Percentiles rank a stretch among this genome's conserved stretches.
Evolutionary conservation across 1,140 invertebrate species (phyloP).

Genomic region (Muscidifurax raptorellus): DNA sequence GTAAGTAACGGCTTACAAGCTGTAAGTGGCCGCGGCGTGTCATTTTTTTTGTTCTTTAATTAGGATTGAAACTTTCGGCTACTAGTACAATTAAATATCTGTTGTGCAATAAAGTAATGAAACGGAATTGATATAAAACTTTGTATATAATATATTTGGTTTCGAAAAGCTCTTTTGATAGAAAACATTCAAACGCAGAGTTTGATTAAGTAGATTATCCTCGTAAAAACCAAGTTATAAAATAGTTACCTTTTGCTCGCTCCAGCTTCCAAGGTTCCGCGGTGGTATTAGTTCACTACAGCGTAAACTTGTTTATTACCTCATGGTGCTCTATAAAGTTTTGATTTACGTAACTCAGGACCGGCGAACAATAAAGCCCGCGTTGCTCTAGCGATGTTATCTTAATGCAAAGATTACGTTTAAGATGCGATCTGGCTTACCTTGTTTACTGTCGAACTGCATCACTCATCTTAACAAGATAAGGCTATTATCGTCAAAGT

Average conservation of each 20-base stretch:
- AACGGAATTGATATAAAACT: too few species aligned
- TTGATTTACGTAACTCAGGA: neutral
- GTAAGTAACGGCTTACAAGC: too few species aligned
- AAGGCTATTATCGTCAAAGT: neutral
- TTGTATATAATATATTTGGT: too few species aligned
- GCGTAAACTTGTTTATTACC: neutral
- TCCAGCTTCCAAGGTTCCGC: too few species aligned
- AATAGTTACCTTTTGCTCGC: neutral
- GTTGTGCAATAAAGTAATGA: too few species aligned
- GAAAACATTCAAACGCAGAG: neutral
- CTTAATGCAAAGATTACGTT: neutral
- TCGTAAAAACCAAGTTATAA: neutral
- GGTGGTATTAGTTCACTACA: neutral
- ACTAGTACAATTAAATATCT: too few species aligned
- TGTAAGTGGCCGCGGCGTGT: too few species aligned
- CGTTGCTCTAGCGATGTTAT: neutral
- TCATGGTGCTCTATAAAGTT: neutral
- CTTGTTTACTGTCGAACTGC: neutral
- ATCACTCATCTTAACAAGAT: constrained; percentile 1
- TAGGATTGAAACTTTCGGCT: too few species aligned
- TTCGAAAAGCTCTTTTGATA: too few species aligned
- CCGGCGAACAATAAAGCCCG: neutral
- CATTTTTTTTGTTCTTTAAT: too few species aligned
- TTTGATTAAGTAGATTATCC: neutral
- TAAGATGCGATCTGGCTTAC: neutral